These are phyloP conservation scores for Serrognathus titanus DNA, from an alignment of 2,888 invertebrate genomes.

Conservation along the genomic window DNA sequence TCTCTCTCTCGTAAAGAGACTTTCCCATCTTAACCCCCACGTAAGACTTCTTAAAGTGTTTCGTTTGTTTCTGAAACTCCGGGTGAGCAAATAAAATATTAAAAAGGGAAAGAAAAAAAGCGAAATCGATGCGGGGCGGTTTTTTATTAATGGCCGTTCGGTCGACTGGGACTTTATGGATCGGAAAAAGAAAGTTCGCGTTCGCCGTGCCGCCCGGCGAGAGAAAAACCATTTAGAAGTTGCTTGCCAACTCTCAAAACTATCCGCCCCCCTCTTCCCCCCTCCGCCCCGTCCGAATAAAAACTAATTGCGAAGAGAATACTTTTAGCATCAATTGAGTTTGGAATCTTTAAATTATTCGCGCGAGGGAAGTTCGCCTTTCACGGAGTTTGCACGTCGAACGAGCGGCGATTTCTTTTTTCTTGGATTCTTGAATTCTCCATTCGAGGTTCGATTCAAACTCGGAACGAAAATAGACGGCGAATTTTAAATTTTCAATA, in stretches of 20 bases:
- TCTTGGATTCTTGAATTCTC: too few species aligned
- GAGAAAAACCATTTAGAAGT: slow-evolving; percentile 3
- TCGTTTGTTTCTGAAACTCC: too few species aligned
- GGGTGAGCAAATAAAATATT: too few species aligned
- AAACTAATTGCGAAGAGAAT: slow-evolving; percentile 9
- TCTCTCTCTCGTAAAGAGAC: too few species aligned
- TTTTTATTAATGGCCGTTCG: neutral
- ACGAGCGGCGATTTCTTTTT: too few species aligned
- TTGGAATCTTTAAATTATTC: slow-evolving; percentile 9
- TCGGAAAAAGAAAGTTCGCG: slow-evolving; percentile 4
- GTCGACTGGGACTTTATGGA: slow-evolving; percentile 8
- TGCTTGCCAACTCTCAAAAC: neutral
- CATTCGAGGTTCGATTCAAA: too few species aligned
- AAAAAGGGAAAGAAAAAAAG: too few species aligned
- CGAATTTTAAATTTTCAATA: too few species aligned
- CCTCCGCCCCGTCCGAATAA: slow-evolving; percentile 4
- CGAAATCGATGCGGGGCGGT: too few species aligned
- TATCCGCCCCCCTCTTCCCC: neutral
- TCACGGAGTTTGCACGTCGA: neutral
- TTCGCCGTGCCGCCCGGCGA: neutral
- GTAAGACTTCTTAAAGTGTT: too few species aligned
- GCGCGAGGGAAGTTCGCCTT: neutral
- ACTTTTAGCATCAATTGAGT: slow-evolving; percentile 7
- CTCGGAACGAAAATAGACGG: too few species aligned
- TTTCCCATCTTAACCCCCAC: too few species aligned